Evolutionary conservation across 2,888 invertebrate species (phyloP).

Genomic region (Tipula vernalis): DNA sequence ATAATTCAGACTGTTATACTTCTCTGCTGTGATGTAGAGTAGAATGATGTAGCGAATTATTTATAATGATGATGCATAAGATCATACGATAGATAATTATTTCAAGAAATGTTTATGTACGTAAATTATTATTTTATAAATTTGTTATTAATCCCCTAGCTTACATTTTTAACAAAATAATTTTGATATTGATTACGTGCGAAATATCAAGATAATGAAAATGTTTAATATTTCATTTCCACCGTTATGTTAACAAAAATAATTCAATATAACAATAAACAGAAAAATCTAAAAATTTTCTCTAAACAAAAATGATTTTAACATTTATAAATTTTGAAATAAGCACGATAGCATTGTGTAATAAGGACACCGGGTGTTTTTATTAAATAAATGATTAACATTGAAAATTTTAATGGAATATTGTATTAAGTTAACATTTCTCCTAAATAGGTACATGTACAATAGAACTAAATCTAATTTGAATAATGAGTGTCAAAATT

Average conservation of each 20-base stretch:
- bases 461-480: neutral
- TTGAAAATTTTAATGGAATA: neutral
- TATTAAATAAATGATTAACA: neutral
- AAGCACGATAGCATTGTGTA: neutral
- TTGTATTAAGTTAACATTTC: neutral
- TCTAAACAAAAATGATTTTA: neutral
- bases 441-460: neutral
- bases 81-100: too few species aligned
- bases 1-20: too few species aligned
- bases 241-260: too few species aligned
- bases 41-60: too few species aligned
- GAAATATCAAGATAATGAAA: neutral
- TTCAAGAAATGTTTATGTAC: too few species aligned
- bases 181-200: neutral
- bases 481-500: too few species aligned
- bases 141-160: neutral
- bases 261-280: too few species aligned
- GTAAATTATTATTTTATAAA: too few species aligned
- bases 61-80: too few species aligned
- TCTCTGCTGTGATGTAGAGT: too few species aligned
- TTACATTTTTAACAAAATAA: neutral
- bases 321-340: neutral
- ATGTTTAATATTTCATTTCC: too few species aligned
- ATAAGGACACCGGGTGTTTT: neutral
- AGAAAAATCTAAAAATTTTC: neutral